Percentiles rank a stretch among this genome's conserved stretches.
phyloP scores from a whole-genome alignment of 2,797 vertebrate species.

The Borostomias antarcticus region DNA sequence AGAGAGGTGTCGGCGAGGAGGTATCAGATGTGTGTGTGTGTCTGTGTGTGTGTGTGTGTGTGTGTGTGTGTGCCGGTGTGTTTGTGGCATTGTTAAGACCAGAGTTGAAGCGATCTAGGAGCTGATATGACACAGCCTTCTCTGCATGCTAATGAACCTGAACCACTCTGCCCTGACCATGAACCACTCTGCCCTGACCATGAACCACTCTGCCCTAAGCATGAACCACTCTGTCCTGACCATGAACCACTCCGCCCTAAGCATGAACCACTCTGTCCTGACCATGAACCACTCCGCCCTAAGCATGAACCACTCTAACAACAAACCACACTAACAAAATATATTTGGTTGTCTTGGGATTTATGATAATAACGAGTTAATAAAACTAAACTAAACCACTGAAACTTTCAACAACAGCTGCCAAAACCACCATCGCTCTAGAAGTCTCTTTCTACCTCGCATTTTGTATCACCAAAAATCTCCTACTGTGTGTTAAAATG shows the following conservation, averaged over 20 bases:
- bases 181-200: too few relatives aligned
- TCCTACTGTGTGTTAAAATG: too few relatives aligned
- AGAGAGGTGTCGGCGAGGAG: constrained; percentile 2
- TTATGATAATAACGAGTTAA: background rate
- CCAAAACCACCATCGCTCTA: too few relatives aligned
- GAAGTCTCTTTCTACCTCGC: too few relatives aligned
- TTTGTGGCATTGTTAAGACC: background rate
- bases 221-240: too few relatives aligned
- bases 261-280: too few relatives aligned
- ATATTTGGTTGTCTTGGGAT: background rate
- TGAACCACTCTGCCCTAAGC: too few relatives aligned
- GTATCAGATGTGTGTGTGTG: background rate
- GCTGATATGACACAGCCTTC: background rate
- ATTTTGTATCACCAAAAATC: too few relatives aligned
- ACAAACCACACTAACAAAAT: too few relatives aligned
- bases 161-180: background rate
- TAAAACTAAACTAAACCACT: background rate
- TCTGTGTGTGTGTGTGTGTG: background rate
- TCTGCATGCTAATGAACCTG: background rate
- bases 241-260: too few relatives aligned
- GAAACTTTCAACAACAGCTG: background rate
- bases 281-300: too few relatives aligned
- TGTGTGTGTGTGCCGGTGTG: constrained; percentile 6
- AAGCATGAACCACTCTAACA: too few relatives aligned
- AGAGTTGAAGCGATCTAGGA: background rate